Evolutionary conservation across 2,888 invertebrate genomes (phyloP).

Genomic region (Meteorus colon): DNA sequence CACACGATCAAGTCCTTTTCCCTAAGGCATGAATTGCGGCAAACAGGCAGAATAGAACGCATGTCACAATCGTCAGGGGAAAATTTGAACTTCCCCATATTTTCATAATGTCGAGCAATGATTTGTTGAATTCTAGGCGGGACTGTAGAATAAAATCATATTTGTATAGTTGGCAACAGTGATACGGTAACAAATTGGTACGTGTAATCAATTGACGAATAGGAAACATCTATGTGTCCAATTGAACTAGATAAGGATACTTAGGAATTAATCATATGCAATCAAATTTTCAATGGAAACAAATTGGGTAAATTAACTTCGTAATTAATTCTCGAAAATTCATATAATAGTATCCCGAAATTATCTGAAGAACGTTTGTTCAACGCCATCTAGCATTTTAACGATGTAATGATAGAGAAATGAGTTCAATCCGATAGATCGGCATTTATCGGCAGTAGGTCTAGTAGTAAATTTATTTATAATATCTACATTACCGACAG

Average conservation of each 20-base stretch:
- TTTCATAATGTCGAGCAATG: not conserved
- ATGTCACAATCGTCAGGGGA: constrained; percentile 43
- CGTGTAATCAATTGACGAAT: constrained; percentile 36
- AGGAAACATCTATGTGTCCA: not conserved
- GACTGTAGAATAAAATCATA: not conserved
- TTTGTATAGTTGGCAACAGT: constrained; percentile 12
- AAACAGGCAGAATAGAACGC: constrained; percentile 35
- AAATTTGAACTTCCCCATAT: constrained; percentile 43
- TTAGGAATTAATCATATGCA: too few relatives aligned
- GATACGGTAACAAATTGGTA: constrained; percentile 18
- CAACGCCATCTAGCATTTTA: too few relatives aligned
- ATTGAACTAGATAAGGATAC: too few relatives aligned
- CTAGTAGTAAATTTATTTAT: too few relatives aligned
- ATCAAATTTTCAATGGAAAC: too few relatives aligned
- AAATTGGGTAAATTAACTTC: too few relatives aligned
- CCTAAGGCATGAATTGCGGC: constrained; percentile 55
- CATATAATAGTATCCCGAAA: too few relatives aligned
- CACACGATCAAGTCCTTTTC: constrained; percentile 57
- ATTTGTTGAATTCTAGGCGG: not conserved
- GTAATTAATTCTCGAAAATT: too few relatives aligned
- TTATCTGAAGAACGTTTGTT: too few relatives aligned
- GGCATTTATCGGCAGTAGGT: too few relatives aligned
- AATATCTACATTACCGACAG: not conserved
- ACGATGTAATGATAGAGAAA: not conserved
- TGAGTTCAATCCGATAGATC: too few relatives aligned